phyloP scores from a whole-genome alignment of 2,113 vertebrate genomes.

The Takifugu flavidus region DNA sequence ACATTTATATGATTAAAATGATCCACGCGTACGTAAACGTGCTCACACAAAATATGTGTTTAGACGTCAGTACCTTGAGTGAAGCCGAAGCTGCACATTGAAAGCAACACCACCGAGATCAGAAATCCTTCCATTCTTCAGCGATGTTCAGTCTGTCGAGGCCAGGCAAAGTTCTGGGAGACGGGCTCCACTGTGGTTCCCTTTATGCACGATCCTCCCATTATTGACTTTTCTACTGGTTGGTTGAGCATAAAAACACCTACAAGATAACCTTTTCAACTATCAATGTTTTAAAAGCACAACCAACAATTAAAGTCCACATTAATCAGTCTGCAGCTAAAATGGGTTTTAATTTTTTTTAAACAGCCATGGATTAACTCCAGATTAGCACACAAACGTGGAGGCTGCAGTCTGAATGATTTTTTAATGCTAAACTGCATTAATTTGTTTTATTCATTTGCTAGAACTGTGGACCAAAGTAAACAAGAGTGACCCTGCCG shows the following conservation, averaged over 20 bases:
- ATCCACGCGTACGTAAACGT: too few relatives aligned
- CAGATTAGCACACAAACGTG: not conserved
- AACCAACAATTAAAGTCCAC: too few relatives aligned
- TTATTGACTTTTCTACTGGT: not conserved
- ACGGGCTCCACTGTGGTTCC: not conserved
- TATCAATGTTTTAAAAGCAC: not conserved
- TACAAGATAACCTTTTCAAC: not conserved
- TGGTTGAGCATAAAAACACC: not conserved
- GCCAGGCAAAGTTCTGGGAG: too few relatives aligned
- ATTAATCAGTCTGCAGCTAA: too few relatives aligned
- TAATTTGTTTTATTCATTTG: too few relatives aligned
- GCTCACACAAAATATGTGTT: too few relatives aligned
- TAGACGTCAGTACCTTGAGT: constrained; percentile 40
- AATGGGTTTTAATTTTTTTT: too few relatives aligned
- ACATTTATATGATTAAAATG: not conserved
- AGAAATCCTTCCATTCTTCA: constrained; percentile 24
- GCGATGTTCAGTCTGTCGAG: too few relatives aligned
- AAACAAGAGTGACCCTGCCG: too few relatives aligned
- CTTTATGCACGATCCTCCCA: not conserved
- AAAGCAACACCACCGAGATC: constrained; percentile 31
- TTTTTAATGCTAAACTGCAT: too few relatives aligned
- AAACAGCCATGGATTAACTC: not conserved
- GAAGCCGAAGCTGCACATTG: constrained; percentile 15
- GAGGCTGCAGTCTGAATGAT: too few relatives aligned
- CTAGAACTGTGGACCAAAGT: too few relatives aligned